phyloP scores from a whole-genome alignment of 2,888 invertebrate genomes.

The Nipponacmea schrenckii region DNA sequence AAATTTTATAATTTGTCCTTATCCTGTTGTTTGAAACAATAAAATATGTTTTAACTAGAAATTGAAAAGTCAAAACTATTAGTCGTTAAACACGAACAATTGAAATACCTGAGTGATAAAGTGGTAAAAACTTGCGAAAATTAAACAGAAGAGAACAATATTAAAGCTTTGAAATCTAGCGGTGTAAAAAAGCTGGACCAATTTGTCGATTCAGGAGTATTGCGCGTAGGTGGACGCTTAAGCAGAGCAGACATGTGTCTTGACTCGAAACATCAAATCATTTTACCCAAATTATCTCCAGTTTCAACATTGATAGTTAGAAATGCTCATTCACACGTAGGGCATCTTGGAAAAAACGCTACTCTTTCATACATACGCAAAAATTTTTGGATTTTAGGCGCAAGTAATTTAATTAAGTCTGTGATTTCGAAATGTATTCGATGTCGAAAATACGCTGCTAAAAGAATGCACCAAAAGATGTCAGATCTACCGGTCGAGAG shows the following conservation, averaged over 20 bases:
- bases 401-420: not conserved
- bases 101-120: too few relatives aligned
- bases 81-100: too few relatives aligned
- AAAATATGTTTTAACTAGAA: too few relatives aligned
- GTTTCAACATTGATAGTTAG: slow-evolving; percentile 12
- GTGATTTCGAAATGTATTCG: slow-evolving; percentile 5
- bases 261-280: slow-evolving; percentile 13
- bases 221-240: slow-evolving; percentile 11
- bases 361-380: not conserved
- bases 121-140: too few relatives aligned
- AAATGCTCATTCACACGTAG: slow-evolving; percentile 10
- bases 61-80: too few relatives aligned
- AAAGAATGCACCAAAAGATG: slow-evolving; percentile 25
- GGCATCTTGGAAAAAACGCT: not conserved
- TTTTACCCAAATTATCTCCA: slow-evolving; percentile 12
- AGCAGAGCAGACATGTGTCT: not conserved
- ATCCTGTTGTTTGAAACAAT: too few relatives aligned
- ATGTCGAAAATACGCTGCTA: slow-evolving; percentile 7
- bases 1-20: too few relatives aligned
- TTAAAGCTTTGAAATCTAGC: too few relatives aligned
- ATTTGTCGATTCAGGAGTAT: not conserved
- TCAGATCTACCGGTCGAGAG: slow-evolving; percentile 25
- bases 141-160: too few relatives aligned
- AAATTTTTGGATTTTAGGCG: slow-evolving; percentile 15
- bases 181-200: slow-evolving; percentile 4